A percentile compares a stretch with the other conserved stretches of the same genome.
These are phyloP conservation scores for Zelleria hepariella DNA, from an alignment of 2,888 invertebrate species.

Conservation along the genomic window DNA sequence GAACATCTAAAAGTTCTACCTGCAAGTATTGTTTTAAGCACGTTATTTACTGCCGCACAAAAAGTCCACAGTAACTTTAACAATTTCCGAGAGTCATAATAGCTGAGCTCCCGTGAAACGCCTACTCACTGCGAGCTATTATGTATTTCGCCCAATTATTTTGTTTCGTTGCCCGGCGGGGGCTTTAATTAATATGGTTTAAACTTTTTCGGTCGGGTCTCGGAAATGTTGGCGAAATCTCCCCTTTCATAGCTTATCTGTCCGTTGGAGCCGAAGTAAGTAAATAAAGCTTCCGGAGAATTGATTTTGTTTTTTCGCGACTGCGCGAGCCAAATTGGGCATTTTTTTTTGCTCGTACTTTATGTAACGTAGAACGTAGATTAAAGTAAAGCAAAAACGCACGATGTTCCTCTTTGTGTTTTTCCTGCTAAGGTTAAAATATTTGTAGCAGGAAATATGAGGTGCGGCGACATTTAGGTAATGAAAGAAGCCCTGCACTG, in stretches of 20 bases:
- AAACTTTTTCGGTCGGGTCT: background rate
- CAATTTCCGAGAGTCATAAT: conserved; percentile 16
- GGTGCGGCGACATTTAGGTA: no score
- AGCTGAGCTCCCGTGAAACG: background rate
- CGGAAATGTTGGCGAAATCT: background rate
- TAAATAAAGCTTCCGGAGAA: background rate
- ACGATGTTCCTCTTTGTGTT: no score
- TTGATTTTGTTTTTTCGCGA: no score
- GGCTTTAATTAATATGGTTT: background rate
- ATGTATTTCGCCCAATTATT: background rate
- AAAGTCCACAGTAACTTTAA: conserved; percentile 13
- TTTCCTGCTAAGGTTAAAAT: no score
- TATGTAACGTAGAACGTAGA: no score
- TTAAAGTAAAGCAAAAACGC: no score
- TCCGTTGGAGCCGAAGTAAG: background rate
- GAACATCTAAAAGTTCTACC: background rate
- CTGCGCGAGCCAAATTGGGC: no score
- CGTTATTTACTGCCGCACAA: background rate
- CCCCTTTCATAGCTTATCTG: background rate
- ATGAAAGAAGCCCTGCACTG: no score
- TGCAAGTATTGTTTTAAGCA: background rate
- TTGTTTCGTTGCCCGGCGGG: background rate
- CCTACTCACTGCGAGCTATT: background rate
- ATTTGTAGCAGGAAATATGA: no score
- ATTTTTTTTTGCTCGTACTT: no score